phyloP scores from a whole-genome alignment of 2,888 invertebrate genomes.

The Tillus elongatus region DNA sequence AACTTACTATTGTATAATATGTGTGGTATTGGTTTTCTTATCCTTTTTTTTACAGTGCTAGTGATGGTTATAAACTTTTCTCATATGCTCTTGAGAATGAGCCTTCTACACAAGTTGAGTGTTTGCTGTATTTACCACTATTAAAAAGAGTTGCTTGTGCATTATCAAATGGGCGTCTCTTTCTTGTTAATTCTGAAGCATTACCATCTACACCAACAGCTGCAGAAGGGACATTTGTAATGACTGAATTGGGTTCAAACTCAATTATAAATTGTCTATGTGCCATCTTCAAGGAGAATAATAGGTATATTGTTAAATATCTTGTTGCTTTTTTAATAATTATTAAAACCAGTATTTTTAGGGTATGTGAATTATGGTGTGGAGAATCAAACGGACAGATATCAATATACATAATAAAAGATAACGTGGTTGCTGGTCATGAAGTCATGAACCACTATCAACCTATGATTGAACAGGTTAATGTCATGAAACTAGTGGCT shows the following conservation, averaged over 20 bases:
- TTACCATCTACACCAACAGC: conserved; percentile 51
- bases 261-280: conserved; percentile 60
- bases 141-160: conserved; percentile 74
- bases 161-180: conserved; percentile 66
- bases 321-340: conserved; percentile 11
- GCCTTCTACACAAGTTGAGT: conserved; percentile 57
- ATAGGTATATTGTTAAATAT: conserved; percentile 29
- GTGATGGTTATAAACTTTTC: conserved; percentile 50
- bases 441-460: conserved; percentile 56
- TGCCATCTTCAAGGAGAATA: conserved; percentile 44
- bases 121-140: conserved; percentile 55
- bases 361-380: conserved; percentile 73
- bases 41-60: conserved; percentile 37
- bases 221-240: conserved; percentile 66
- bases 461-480: conserved; percentile 50
- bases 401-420: conserved; percentile 65
- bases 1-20: too few species aligned
- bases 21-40: too few species aligned
- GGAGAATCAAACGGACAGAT: conserved; percentile 76
- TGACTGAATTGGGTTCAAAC: conserved; percentile 67
- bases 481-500: conserved; percentile 62
- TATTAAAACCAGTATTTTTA: conserved; percentile 29
- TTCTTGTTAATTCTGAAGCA: conserved; percentile 58
- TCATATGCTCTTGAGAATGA: conserved; percentile 60
- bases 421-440: conserved; percentile 63